phyloP scores from a whole-genome alignment of 37 sponge, comb jelly and placozoan species.

The Oscarella lobularis region DNA sequence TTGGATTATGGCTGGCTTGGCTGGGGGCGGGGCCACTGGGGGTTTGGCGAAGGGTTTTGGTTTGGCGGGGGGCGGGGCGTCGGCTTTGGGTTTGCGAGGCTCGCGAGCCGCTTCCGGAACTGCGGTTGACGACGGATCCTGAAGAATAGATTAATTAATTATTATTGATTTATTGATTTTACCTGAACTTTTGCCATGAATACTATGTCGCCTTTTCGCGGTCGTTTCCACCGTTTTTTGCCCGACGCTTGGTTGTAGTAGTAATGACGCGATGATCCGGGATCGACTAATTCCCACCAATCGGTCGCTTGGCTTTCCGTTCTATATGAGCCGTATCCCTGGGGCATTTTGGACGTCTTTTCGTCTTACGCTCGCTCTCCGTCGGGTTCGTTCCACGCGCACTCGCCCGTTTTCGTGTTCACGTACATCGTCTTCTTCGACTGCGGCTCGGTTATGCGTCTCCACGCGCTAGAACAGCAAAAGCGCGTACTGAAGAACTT shows the following conservation, averaged over 20 bases:
- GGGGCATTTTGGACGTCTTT: not conserved
- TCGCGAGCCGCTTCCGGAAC: too few relatives aligned
- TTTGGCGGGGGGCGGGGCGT: too few relatives aligned
- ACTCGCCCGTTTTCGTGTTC: not conserved
- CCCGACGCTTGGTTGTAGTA: not conserved
- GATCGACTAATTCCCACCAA: not conserved
- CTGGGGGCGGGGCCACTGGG: too few relatives aligned
- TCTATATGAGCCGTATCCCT: not conserved
- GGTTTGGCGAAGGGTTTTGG: too few relatives aligned
- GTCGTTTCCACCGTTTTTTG: not conserved
- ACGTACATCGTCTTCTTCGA: not conserved
- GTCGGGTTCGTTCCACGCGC: not conserved
- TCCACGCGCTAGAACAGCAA: not conserved
- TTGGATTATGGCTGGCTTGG: too few relatives aligned
- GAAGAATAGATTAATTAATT: too few relatives aligned
- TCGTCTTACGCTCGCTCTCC: not conserved
- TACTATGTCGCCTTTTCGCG: not conserved
- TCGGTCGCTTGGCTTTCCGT: not conserved
- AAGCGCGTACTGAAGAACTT: too few relatives aligned
- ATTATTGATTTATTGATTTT: too few relatives aligned
- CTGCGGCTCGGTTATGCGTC: not conserved
- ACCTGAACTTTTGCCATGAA: not conserved
- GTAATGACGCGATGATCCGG: not conserved
- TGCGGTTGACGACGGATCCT: too few relatives aligned
- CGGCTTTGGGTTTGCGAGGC: too few relatives aligned